A percentile compares a stretch with the other conserved stretches of the same genome.
Conservation (phyloP, 2,888 invertebrate species). For the Tillus elongatus region DNA sequence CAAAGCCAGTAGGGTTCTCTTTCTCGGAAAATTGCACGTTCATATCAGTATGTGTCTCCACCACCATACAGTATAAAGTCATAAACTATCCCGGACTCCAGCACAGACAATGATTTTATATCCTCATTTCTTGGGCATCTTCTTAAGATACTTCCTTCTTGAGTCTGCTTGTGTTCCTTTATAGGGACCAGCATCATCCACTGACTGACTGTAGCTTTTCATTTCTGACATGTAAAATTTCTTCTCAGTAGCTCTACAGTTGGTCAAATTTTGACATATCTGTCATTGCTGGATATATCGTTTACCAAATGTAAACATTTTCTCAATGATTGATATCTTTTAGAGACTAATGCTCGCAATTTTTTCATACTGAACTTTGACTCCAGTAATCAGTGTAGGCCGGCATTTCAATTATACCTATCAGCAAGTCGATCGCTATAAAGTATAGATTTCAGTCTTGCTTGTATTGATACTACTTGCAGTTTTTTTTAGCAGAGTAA, state of each 20-base stretch:
- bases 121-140: not conserved
- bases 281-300: not conserved
- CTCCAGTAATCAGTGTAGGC: not conserved
- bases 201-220: not conserved
- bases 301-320: not conserved
- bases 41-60: not conserved
- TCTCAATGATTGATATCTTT: slow-evolving; percentile 1
- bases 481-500: not conserved
- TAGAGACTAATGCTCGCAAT: not conserved
- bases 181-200: slow-evolving; percentile 2
- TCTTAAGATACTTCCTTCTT: not conserved
- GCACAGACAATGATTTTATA: not conserved
- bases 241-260: not conserved
- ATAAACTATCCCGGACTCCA: slow-evolving; percentile 1
- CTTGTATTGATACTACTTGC: not conserved
- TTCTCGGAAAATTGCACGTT: not conserved
- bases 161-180: slow-evolving; percentile 1
- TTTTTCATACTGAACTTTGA: not conserved
- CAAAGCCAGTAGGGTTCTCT: not conserved
- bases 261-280: not conserved
- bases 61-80: slow-evolving; percentile 5
- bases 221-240: not conserved
- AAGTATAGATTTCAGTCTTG: not conserved
- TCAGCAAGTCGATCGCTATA: not conserved
- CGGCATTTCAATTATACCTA: slow-evolving; percentile 1